These are phyloP conservation scores for Actenoides hombroni DNA, from an alignment of 2,113 vertebrate genomes.

Conservation along the genomic window DNA sequence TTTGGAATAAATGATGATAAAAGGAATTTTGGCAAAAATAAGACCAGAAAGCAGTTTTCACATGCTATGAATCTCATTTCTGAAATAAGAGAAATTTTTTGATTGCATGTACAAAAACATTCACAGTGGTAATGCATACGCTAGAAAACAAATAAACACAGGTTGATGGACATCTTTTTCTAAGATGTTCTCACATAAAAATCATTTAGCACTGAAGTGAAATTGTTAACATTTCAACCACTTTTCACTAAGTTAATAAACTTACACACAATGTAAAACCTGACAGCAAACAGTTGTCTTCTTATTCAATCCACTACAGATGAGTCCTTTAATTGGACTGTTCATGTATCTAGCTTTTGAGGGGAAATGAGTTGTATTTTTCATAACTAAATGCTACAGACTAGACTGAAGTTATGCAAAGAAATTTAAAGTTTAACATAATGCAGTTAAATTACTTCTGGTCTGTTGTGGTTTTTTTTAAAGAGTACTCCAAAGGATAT, in stretches of 20 bases:
- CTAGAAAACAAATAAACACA: not conserved
- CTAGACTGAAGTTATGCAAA: conserved; percentile 31
- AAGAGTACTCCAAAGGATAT: conserved; percentile 88
- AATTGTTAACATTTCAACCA: not conserved
- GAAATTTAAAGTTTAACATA: conserved; percentile 44
- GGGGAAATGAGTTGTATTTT: not conserved
- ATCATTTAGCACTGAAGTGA: not conserved
- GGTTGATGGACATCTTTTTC: not conserved
- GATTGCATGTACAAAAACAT: not conserved
- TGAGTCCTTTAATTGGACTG: not conserved
- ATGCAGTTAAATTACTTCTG: not conserved
- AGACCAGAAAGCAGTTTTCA: not conserved
- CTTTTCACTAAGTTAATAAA: not conserved
- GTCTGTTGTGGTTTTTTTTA: not conserved
- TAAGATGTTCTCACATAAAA: not conserved
- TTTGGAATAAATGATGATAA: not conserved
- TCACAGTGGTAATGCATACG: not conserved
- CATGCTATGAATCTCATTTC: not conserved
- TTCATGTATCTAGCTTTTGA: not conserved
- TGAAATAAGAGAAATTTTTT: not conserved
- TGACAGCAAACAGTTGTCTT: not conserved
- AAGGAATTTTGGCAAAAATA: not conserved
- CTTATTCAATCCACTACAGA: not conserved
- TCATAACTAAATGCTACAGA: not conserved
- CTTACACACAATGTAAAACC: not conserved